Evolutionary conservation across 1,140 invertebrate species (phyloP), one percentile per base, ranked within the genome.

Genomic region (Leptestheria dahalacensis): DNA sequence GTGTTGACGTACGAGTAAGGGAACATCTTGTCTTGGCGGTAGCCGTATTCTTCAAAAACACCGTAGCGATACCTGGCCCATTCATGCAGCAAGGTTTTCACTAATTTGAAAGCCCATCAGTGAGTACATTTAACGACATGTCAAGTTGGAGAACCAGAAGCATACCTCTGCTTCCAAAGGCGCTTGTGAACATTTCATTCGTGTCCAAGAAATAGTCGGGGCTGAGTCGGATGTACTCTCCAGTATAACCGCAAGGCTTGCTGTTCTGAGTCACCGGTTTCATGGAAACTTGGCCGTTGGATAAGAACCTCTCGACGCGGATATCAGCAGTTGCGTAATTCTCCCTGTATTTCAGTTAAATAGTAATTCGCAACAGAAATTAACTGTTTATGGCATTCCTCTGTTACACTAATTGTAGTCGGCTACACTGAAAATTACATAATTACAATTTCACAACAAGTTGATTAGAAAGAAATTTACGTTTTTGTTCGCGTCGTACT

Each of bases 21-120:
- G 65, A 81, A 82, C 9, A 81, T 71, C 4, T 73, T 71, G 69
- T 83, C 80, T 9, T 62, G 64, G 9, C 63, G 65, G 52, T 66
- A 68, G 2, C 81, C 79, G 60, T 79, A 74, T 70, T 84, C 82
- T 61, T 82, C 80, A 67, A 83, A 84, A 2, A 85, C 78, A 18
- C 82, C 82, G 69, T 82, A 85, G 0, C 82, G 75, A 65, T 80
- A 82, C 66, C 78, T 79, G 2, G 78, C 78, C 73, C 80, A 85
- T 65, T 84, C 77, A 62, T 76, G 78, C 1, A 81, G 73, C n/a
- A 84, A 67, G n/a, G 72, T 68, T 60, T 75, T 72, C 21, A 64
- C 73, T 75, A 47, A 49, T 12, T 9, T 20, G 15, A 3, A 20
- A 20, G 15, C 18, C 48, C 4, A 18, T 23, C 6, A 20, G 48